Conservation (phyloP, 2,888 invertebrate species). For the Apotomis turbidana region DNA sequence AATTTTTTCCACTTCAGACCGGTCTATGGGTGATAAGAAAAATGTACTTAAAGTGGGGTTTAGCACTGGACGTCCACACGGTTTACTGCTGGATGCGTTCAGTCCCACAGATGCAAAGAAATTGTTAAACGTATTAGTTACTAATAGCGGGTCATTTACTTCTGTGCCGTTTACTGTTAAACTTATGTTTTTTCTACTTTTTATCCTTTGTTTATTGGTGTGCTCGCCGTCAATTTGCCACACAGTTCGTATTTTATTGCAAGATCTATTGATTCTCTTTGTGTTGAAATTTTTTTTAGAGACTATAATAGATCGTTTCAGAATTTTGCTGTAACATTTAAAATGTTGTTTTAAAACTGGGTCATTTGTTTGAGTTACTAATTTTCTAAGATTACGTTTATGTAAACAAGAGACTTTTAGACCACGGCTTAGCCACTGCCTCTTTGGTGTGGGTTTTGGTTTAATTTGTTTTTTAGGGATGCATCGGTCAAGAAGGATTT, state of each 20-base stretch:
- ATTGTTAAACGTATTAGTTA: slow-evolving; percentile 39
- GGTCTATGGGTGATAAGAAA: not conserved
- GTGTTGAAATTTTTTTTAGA: slow-evolving; percentile 37
- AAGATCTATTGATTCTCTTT: slow-evolving; percentile 23
- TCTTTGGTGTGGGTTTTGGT: not conserved
- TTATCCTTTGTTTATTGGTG: slow-evolving; percentile 4
- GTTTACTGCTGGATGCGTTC: not conserved
- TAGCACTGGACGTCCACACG: not conserved
- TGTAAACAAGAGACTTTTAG: slow-evolving; percentile 23
- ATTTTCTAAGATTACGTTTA: slow-evolving; percentile 36
- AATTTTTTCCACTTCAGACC: too few species aligned
- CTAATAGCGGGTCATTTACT: slow-evolving; percentile 20
- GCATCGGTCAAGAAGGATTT: not conserved
- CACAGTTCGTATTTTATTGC: slow-evolving; percentile 38
- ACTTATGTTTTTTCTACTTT: slow-evolving; percentile 10
- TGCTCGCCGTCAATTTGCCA: slow-evolving; percentile 39
- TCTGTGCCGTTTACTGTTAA: slow-evolving; percentile 15
- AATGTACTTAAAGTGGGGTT: not conserved
- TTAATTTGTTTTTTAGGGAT: not conserved
- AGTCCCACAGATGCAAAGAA: slow-evolving; percentile 34
- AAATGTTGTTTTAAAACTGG: slow-evolving; percentile 19
- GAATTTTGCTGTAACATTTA: slow-evolving; percentile 24
- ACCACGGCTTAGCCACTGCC: not conserved
- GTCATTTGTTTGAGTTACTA: slow-evolving; percentile 30
- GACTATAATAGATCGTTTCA: slow-evolving; percentile 34